Percentiles rank a stretch among this genome's conserved stretches.
These are phyloP conservation scores for Zaprionus obscuricornis DNA, from an alignment of 2,888 invertebrate genomes.

Conservation along the genomic window DNA sequence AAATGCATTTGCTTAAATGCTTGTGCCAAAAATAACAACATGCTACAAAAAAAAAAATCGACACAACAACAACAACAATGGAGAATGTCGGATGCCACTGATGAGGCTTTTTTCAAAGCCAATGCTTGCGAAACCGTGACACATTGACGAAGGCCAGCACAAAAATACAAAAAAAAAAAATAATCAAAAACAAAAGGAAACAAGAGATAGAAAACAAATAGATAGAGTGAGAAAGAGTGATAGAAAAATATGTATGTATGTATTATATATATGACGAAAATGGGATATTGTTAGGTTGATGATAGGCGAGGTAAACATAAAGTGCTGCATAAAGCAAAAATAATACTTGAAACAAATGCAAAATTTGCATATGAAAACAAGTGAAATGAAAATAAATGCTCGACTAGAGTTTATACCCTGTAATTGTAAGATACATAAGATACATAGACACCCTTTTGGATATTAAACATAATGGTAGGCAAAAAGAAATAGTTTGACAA, in stretches of 20 bases:
- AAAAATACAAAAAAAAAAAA: constrained; percentile 2
- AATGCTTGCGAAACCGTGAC: constrained; percentile 72
- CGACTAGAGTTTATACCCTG: too few relatives aligned
- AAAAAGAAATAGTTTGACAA: constrained; percentile 23
- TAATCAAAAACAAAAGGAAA: constrained; percentile 17
- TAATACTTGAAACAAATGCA: constrained; percentile 10
- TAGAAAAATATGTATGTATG: too few relatives aligned
- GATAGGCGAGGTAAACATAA: neutral
- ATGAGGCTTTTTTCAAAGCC: constrained; percentile 57
- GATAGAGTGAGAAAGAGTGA: constrained; percentile 1
- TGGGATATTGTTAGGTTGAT: constrained; percentile 20
- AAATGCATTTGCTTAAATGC: constrained; percentile 49
- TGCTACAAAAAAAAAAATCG: constrained; percentile 1
- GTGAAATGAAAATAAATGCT: too few relatives aligned
- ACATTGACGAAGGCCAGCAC: constrained; percentile 58
- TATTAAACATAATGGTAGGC: too few relatives aligned
- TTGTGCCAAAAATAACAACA: constrained; percentile 36
- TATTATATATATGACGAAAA: constrained; percentile 30
- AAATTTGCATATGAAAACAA: constrained; percentile 31
- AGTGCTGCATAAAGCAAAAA: constrained; percentile 9
- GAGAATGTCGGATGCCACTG: constrained; percentile 25
- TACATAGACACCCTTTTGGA: too few relatives aligned
- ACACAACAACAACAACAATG: constrained; percentile 20
- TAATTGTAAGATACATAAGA: too few relatives aligned
- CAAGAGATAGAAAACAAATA: constrained; percentile 1